phyloP scores from a whole-genome alignment of 1,140 invertebrate species.

The Drosophila teissieri region DNA sequence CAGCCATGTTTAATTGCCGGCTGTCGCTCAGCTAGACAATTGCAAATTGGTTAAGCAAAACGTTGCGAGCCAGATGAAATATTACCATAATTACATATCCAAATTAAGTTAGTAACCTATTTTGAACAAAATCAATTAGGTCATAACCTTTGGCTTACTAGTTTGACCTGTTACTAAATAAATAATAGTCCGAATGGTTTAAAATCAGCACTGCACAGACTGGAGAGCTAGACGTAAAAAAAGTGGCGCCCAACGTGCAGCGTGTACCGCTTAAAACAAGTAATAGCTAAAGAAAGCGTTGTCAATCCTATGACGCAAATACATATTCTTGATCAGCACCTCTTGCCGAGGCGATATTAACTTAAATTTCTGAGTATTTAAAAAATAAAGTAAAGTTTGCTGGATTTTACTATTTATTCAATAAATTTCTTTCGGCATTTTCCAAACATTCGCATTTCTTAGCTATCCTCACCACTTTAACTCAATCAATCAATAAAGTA shows the following conservation, averaged over 20 bases:
- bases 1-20: conserved; percentile 29
- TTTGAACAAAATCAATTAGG: conserved; percentile 13
- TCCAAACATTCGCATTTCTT: background rate
- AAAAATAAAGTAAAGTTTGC: too few species aligned
- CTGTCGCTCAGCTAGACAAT: conserved; percentile 40
- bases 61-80: conserved; percentile 29
- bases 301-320: too few species aligned
- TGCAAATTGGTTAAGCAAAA: conserved; percentile 38
- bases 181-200: too few species aligned
- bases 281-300: too few species aligned
- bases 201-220: too few species aligned
- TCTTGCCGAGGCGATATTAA: too few species aligned
- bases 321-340: too few species aligned
- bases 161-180: too few species aligned
- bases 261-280: too few species aligned
- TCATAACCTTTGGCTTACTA: background rate
- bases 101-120: background rate
- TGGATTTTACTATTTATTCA: too few species aligned
- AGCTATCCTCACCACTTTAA: background rate
- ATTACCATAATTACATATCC: conserved; percentile 1
- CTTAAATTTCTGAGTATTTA: too few species aligned
- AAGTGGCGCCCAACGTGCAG: background rate
- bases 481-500: conserved; percentile 20
- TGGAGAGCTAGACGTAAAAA: background rate
- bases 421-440: too few species aligned